Base-by-base conservation (phyloP, 2,113 vertebrate genomes). In the Sarotherodon lohbergeri region DNA sequence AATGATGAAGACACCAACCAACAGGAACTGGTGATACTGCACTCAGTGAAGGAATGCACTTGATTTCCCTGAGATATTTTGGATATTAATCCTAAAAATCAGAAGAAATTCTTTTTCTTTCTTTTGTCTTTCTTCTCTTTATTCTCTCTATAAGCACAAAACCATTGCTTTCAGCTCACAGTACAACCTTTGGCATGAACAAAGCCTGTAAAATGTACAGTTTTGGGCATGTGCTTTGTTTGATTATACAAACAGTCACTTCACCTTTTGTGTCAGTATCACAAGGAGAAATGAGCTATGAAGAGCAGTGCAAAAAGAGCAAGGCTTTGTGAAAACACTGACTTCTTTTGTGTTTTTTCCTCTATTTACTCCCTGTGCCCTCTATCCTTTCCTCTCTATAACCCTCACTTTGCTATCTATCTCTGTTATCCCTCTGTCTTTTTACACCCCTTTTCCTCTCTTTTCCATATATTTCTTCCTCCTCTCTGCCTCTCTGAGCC, bases 251-350 rank as follows among this genome's bases (percentile, higher is more conserved):
- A 90, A 91, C 92, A 94, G 90, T 85, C 78, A 80, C 80, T 91
- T 93, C 90, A 93, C 93, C 92, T 91, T 92, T 84, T 80, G 92
- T 93, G 90, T 92, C 88, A 83, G 87, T 54, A 88, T 90, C 92
- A 91, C 83, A 90, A 83, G 80, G 81, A 93, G 85, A 91, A 90
- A 87, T 61, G 82, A 88, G 89, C 52, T 22, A 88, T 79, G 55
- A 87, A 85, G 78, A 90, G 84, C 22, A 1, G 24, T 41, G 63
- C 81, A 66, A 90, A 89, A 88, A 63, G 59, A 88, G 83, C 73
- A 32, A 59, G 17, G 92, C 93, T 94, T 85, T 83, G 85, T 80
- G 88, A 81, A 93, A 89, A 87, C 80, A 76, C 2, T 36, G 80
- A 86, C 85, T 84, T 91, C 81, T 80, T 85, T 83, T 82, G 27